Conservation (phyloP, 2,113 vertebrate species). For the Colossoma macropomum region DNA sequence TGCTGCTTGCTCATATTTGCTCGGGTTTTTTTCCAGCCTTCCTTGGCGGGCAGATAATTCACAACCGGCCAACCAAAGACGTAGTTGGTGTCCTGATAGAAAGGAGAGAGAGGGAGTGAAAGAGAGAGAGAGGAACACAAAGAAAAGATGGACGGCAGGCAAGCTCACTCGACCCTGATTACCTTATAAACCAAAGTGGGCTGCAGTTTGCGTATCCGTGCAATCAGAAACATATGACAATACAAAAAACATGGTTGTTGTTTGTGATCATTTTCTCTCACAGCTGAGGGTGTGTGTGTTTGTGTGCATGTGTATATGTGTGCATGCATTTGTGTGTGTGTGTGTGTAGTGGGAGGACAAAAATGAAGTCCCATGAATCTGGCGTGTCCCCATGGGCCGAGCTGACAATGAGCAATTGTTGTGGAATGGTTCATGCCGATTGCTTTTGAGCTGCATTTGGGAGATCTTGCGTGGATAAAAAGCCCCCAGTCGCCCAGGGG, state of each 20-base stretch:
- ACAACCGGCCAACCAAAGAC: conserved; percentile 84
- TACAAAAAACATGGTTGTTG: conserved; percentile 1
- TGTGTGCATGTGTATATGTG: conserved; percentile 34
- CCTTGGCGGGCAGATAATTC: conserved; percentile 88
- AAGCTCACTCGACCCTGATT: background rate
- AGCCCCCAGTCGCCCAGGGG: conserved; percentile 70
- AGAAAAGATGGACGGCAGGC: background rate
- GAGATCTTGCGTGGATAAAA: conserved; percentile 75
- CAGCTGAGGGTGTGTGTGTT: conserved; percentile 39
- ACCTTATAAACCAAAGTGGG: conserved; percentile 6
- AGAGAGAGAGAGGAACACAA: background rate
- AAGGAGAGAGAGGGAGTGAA: conserved; percentile 20
- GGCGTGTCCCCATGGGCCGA: conserved; percentile 58
- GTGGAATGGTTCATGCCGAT: conserved; percentile 71
- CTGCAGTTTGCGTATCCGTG: conserved; percentile 29
- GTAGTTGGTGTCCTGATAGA: conserved; percentile 71
- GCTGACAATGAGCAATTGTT: conserved; percentile 68
- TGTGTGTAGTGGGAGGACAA: conserved; percentile 55
- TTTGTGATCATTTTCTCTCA: conserved; percentile 32
- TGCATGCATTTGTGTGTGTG: conserved; percentile 35
- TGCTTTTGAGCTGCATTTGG: conserved; percentile 78
- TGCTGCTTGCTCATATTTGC: conserved; percentile 98
- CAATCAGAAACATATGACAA: conserved; percentile 15
- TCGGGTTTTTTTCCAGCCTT: conserved; percentile 80
- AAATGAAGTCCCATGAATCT: conserved; percentile 66